Percentiles rank a stretch among this genome's conserved stretches.
Conservation (phyloP, 2,797 vertebrate species). For the Furcifer pardalis region DNA sequence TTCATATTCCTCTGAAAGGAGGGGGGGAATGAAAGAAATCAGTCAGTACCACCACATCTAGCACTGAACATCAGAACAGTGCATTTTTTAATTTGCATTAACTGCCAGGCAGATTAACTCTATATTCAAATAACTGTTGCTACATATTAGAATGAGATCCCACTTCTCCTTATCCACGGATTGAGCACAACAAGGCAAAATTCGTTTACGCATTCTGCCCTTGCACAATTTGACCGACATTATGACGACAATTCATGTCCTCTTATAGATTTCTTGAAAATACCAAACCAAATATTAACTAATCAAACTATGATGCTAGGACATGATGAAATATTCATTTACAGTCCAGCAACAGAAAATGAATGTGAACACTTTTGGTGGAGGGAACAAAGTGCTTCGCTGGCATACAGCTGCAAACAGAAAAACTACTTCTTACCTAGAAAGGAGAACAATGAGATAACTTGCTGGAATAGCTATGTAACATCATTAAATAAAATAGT, state of each 20-base stretch:
- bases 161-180: not conserved
- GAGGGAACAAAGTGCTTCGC: not conserved
- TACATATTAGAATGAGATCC: not conserved
- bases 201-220: not conserved
- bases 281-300: not conserved
- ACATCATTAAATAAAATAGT: not conserved
- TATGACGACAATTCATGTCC: not conserved
- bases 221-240: not conserved
- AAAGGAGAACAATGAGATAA: not conserved
- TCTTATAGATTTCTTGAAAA: not conserved
- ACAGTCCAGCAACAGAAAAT: not conserved
- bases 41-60: slow-evolving; percentile 16
- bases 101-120: not conserved
- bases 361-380: not conserved
- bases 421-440: not conserved
- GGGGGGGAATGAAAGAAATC: not conserved
- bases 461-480: not conserved
- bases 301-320: not conserved
- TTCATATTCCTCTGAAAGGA: slow-evolving; percentile 91
- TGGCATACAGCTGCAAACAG: not conserved
- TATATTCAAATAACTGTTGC: not conserved
- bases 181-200: not conserved
- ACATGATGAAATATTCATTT: not conserved
- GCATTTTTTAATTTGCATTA: not conserved
- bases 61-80: not conserved